Base-by-base conservation (phyloP, 2,888 invertebrate species). In the Polietes domitor region DNA sequence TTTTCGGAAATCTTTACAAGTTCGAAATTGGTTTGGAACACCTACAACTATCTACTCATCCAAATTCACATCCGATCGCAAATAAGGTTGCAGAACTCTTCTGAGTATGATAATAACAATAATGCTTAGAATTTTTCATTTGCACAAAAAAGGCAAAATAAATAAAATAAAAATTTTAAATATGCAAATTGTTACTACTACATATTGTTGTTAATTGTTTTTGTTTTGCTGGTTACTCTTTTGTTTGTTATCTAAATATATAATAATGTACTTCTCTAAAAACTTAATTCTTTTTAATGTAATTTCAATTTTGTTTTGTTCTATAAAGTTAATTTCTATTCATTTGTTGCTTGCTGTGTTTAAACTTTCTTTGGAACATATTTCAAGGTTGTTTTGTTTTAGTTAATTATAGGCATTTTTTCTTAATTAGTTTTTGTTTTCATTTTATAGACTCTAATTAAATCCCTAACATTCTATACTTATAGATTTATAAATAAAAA, bases 351-450 rank as follows among this genome's bases (percentile, higher is more conserved):
- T 81, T 79, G 58, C 61, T 85, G 77, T 77, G 72, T 10, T 81
- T 82, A 74, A 83, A 74, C 71, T 68, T 85, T 82, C 72, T 80
- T 82, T 80, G 82, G 77, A 85, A 82, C 82, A 80, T 80, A 72
- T 82, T 80, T 76, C 72, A 84, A 84, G 58, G 47, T 68, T 68
- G 65, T 65, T 53, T 65, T 41, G 37, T 65, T 65, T 37, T 65
- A 17, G 65, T 65, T 68, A 10, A 68, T 43, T 24, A 17, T 68
- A 68, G 68, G 68, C 68, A 68, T 68, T 68, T 19, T 68, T 19
- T 19, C 65, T 65, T 68, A 68, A 68, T 43, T 68, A 43, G 72
- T 79, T 73, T 75, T 63, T 32, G 26, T 80, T 65, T 58, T 68
- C 28, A 63, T 74, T 32, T 72, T 26, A 77, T 84, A 81, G 68